Evolutionary conservation across 1,140 invertebrate genomes (phyloP).

Genomic region (Drosophila pachea): DNA sequence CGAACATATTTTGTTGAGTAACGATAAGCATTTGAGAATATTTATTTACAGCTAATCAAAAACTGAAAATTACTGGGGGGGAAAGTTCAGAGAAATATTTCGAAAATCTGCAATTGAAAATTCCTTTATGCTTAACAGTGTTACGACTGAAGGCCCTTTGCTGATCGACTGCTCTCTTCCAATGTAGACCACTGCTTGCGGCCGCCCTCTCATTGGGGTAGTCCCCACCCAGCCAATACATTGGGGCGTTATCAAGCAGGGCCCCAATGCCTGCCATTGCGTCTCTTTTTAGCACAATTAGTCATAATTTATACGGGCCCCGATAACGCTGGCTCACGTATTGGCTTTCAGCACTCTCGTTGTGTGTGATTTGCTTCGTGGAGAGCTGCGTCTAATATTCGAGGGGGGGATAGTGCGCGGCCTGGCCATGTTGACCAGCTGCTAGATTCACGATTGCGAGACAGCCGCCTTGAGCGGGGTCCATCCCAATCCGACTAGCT

Average conservation of each 20-base stretch:
- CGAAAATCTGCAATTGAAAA: background rate
- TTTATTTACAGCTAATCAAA: conserved; percentile 18
- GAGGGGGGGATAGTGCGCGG: too few relatives aligned
- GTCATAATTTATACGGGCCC: conserved; percentile 70
- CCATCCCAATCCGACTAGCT: conserved; percentile 10
- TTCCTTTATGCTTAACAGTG: too few relatives aligned
- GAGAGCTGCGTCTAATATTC: too few relatives aligned
- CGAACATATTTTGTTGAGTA: background rate
- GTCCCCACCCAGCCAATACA: conserved; percentile 27
- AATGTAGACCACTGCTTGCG: too few relatives aligned
- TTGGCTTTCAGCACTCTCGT: conserved; percentile 57
- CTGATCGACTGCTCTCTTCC: too few relatives aligned
- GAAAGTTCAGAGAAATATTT: background rate
- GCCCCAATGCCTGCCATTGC: conserved; percentile 18
- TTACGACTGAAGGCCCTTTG: too few relatives aligned
- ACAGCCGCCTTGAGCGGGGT: conserved; percentile 8
- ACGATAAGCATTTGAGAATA: conserved; percentile 21
- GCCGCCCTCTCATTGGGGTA: background rate
- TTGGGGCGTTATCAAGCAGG: conserved; percentile 49
- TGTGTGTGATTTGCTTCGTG: conserved; percentile 70
- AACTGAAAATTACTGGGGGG: background rate
- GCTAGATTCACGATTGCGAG: conserved; percentile 65
- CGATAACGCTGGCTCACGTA: conserved; percentile 45
- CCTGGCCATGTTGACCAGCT: too few relatives aligned
- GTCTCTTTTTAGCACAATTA: conserved; percentile 74